Evolutionary conservation across 2,888 invertebrate species (phyloP), one percentile per base, ranked within the genome.

Genomic region (Drosophila maculinotata): DNA sequence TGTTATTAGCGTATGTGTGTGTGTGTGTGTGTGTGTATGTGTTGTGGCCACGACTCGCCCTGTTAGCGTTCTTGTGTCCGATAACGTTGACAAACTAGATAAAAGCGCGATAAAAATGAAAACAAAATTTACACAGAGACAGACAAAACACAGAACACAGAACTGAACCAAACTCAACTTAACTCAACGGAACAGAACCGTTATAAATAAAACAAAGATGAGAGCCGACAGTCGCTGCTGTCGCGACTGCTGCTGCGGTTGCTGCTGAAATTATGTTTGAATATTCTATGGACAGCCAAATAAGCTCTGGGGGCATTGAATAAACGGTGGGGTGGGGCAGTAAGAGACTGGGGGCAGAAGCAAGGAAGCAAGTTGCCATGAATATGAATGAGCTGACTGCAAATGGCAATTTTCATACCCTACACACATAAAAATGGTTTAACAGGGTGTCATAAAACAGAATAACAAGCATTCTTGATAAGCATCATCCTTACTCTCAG

Each of bases 51-150:
- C 41, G 63, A 64, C 64, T 81, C 44, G 71, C 67, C 58, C 54
- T 44, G 62, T 52, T 67, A 68, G 45, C 39, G 64, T 42, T 63
- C 30, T 38, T 58, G 25, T 52, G 63, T 47, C 66, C 72, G 81
- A 85, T 85, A 81, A 85, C 72, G 72, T 79, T 85, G 81, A 81
- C 81, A 81, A 81, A 85, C 83, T 77, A 85, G 81, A 81, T 81
- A 81, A 85, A 85, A 81, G 85, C 66, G 77, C 83, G 81, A 81
- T 81, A 81, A 81, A 84, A 80, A 70, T 74, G 57, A 79, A 81
- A 64, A 53, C 62, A 62, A 74, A 65, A 49, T 62, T 76, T 79
- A 72, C 64, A 67, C 63, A 79, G 62, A 59, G 60, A 71, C 51
- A 30, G 41, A 23, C 25, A 60, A 47, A 14, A 42, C 51, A 30